These are phyloP conservation scores for Struthio camelus DNA, from an alignment of 2,113 vertebrate species.

Conservation along the genomic window DNA sequence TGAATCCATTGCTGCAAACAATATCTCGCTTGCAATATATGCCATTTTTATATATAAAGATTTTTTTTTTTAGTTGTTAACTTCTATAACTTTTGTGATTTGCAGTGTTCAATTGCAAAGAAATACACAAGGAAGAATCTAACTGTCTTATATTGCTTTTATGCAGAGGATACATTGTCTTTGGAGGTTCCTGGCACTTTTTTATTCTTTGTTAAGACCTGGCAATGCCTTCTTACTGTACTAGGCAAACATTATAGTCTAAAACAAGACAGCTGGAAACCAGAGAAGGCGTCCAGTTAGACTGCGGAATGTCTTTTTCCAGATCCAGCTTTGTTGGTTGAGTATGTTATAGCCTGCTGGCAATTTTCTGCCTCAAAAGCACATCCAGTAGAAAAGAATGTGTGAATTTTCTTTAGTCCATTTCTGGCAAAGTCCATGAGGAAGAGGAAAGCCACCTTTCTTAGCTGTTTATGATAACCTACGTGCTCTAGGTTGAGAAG, in stretches of 20 bases:
- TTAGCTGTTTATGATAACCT: background rate
- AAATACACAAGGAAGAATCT: background rate
- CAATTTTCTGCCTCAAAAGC: background rate
- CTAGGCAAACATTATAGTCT: background rate
- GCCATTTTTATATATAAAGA: background rate
- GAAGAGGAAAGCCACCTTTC: background rate
- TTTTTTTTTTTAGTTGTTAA: background rate
- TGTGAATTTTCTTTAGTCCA: background rate
- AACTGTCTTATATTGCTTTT: background rate
- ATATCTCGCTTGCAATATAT: background rate
- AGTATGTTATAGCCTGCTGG: background rate
- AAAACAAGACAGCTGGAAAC: background rate
- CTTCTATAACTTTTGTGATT: background rate
- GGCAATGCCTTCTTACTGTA: background rate
- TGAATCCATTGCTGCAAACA: background rate
- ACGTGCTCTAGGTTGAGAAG: background rate
- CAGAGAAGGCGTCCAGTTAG: background rate
- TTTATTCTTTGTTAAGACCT: background rate
- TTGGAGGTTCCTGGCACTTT: background rate
- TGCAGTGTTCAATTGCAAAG: background rate
- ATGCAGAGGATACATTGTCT: background rate
- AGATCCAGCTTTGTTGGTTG: background rate
- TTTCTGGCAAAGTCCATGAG: background rate
- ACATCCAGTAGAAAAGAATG: background rate
- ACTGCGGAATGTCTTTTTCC: background rate